These are phyloP conservation scores for Cheilosia vernalis DNA, from an alignment of 2,888 invertebrate genomes.

Conservation along the genomic window DNA sequence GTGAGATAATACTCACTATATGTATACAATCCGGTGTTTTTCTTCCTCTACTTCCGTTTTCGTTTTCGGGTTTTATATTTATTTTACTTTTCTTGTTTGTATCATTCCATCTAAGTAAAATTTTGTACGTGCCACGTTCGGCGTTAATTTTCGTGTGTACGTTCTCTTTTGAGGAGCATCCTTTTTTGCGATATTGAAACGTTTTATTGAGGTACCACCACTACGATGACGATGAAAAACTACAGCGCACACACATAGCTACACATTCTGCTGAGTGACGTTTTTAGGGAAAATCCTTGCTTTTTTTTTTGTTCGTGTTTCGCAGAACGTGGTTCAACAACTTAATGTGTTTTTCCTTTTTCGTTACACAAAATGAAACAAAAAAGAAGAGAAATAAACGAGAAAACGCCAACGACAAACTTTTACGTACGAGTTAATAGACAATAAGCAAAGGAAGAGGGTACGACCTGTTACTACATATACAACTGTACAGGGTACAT, in stretches of 20 bases:
- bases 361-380: background rate
- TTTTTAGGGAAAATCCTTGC: conserved; percentile 51
- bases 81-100: conserved; percentile 26
- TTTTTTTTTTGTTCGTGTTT: conserved; percentile 25
- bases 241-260: conserved; percentile 8
- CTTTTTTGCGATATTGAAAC: conserved; percentile 73
- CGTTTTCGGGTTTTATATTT: conserved; percentile 43
- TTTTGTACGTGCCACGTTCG: conserved; percentile 72
- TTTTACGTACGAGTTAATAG: conserved; percentile 70
- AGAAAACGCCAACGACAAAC: conserved; percentile 64
- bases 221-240: conserved; percentile 15
- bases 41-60: conserved; percentile 25
- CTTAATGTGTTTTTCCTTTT: conserved; percentile 66
- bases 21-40: conserved; percentile 7
- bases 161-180: conserved; percentile 70
- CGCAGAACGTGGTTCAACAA: conserved; percentile 68
- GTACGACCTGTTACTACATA: background rate
- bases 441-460: conserved; percentile 56
- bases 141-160: conserved; percentile 71
- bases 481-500: no score
- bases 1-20: conserved; percentile 53
- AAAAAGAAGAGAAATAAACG: background rate
- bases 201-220: conserved; percentile 72
- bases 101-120: conserved; percentile 68
- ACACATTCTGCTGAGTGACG: conserved; percentile 71